A percentile compares a stretch with the other conserved stretches of the same genome.
Conservation (phyloP, 2,888 invertebrate genomes). For the Limulus polyphemus region DNA sequence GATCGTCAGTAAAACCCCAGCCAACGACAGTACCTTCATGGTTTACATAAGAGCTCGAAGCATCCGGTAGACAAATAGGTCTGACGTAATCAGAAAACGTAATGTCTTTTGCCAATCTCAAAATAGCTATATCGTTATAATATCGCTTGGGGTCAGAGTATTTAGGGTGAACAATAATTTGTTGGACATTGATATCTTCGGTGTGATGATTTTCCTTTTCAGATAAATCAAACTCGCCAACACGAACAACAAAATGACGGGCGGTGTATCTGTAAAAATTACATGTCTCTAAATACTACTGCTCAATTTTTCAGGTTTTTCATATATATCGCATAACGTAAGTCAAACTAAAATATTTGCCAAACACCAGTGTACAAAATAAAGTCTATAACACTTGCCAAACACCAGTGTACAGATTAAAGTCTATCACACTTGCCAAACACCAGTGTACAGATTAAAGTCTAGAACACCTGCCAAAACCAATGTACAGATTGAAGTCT, state of each 20-base stretch:
- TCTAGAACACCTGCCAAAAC: too few relatives aligned
- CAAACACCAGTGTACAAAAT: too few relatives aligned
- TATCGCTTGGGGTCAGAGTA: constrained; percentile 15
- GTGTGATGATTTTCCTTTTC: constrained; percentile 27
- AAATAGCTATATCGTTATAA: constrained; percentile 52
- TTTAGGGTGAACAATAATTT: constrained; percentile 50
- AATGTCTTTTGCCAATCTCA: constrained; percentile 51
- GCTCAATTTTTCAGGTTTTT: too few relatives aligned
- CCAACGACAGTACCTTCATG: constrained; percentile 60
- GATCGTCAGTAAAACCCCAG: constrained; percentile 74
- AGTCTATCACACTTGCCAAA: too few relatives aligned
- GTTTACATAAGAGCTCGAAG: not conserved
- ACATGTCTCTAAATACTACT: too few relatives aligned
- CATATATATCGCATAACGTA: too few relatives aligned
- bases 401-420: too few relatives aligned
- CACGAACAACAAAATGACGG: constrained; percentile 25
- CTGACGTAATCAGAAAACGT: constrained; percentile 54
- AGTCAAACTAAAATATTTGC: too few relatives aligned
- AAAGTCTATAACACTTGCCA: too few relatives aligned
- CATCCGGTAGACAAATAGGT: constrained; percentile 60
- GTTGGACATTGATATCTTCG: constrained; percentile 40
- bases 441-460: too few relatives aligned
- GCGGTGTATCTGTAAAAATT: constrained; percentile 7
- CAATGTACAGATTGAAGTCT: too few relatives aligned
- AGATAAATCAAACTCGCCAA: constrained; percentile 58